Conservation (phyloP, 2,888 invertebrate species). For the Hemistola chrysoprasaria region DNA sequence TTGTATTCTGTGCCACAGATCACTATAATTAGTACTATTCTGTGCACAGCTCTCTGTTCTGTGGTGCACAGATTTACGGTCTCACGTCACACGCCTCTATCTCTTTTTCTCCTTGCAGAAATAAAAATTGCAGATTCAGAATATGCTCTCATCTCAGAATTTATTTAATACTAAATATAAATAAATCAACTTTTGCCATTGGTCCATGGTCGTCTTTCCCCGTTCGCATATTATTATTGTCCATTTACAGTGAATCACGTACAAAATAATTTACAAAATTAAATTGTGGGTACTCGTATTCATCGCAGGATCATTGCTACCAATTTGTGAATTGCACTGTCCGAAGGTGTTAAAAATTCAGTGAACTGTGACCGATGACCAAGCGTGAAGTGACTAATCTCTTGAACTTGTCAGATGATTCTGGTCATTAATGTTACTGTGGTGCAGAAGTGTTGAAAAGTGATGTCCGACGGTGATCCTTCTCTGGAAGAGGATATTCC, state of each 20-base stretch:
- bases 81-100: background rate
- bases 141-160: background rate
- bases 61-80: too few species aligned
- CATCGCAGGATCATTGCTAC: background rate
- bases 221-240: slow-evolving; percentile 1
- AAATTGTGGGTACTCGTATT: background rate
- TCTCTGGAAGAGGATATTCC: slow-evolving; percentile 77
- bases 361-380: slow-evolving; percentile 1
- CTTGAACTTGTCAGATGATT: slow-evolving; percentile 17
- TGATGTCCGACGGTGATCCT: slow-evolving; percentile 80
- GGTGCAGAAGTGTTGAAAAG: slow-evolving; percentile 39
- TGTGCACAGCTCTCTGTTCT: too few species aligned
- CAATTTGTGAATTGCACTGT: too few species aligned
- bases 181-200: too few species aligned
- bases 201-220: slow-evolving; percentile 6
- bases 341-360: background rate
- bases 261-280: background rate
- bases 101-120: slow-evolving; percentile 2
- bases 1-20: too few species aligned
- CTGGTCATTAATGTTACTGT: slow-evolving; percentile 25
- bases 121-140: slow-evolving; percentile 9
- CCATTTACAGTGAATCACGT: background rate
- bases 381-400: slow-evolving; percentile 33
- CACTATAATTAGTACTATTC: too few species aligned
- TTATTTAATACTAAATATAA: background rate